phyloP scores from a whole-genome alignment of 2,113 vertebrate genomes.

The Hymenochirus boettgeri region DNA sequence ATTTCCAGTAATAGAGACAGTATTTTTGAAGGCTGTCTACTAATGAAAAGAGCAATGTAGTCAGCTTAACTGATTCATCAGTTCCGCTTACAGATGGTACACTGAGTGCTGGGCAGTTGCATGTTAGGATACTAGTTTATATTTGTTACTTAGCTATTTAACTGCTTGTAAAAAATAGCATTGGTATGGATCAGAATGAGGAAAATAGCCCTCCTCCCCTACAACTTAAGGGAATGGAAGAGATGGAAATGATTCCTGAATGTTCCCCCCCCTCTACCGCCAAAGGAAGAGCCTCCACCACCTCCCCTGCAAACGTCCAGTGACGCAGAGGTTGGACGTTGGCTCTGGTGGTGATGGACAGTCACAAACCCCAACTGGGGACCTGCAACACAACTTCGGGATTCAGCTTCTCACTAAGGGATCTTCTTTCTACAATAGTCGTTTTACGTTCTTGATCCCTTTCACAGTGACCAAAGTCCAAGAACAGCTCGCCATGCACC shows the following conservation, averaged over 20 bases:
- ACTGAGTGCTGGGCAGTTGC: constrained; percentile 69
- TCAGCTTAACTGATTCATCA: constrained; percentile 98
- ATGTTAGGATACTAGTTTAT: constrained; percentile 66
- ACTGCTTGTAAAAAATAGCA: constrained; percentile 54
- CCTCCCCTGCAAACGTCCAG: constrained; percentile 99
- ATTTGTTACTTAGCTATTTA: constrained; percentile 49
- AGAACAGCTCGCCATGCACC: constrained; percentile 94
- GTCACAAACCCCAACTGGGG: constrained; percentile 88
- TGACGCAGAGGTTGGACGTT: constrained; percentile 99
- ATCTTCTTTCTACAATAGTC: constrained; percentile 80
- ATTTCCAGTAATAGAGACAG: constrained; percentile 99
- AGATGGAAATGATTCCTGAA: constrained; percentile 78
- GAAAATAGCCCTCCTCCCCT: constrained; percentile 86
- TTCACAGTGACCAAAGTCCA: constrained; percentile 73
- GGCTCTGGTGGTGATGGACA: constrained; percentile 99
- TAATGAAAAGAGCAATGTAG: constrained; percentile 99
- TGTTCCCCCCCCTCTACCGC: constrained; percentile 69
- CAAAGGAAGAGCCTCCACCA: constrained; percentile 93
- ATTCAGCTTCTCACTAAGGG: constrained; percentile 80
- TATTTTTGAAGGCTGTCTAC: constrained; percentile 99
- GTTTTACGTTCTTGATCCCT: constrained; percentile 69
- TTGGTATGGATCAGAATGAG: constrained; percentile 83
- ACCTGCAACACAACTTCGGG: constrained; percentile 68
- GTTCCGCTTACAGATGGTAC: constrained; percentile 68
- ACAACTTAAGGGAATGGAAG: constrained; percentile 55